These are phyloP conservation scores for Dromococcyx pavoninus DNA, from an alignment of 2,797 vertebrate species.

Conservation along the genomic window DNA sequence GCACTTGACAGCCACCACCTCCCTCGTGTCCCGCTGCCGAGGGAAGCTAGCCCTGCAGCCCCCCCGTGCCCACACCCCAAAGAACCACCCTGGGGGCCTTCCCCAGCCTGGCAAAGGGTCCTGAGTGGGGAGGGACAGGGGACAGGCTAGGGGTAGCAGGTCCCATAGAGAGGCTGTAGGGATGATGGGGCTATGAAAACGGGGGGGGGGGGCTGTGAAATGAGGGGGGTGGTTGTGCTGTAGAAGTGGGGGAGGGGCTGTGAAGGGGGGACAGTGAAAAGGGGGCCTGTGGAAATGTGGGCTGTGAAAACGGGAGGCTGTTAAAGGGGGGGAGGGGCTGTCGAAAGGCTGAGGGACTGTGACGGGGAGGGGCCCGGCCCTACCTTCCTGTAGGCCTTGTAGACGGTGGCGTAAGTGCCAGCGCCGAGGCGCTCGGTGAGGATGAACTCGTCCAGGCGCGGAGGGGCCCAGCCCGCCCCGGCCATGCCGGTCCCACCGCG, in stretches of 20 bases:
- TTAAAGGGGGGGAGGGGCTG: no score
- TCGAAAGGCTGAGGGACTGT: no score
- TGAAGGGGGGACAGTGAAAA: no score
- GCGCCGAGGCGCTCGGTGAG: conserved; percentile 92
- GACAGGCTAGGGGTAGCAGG: not conserved
- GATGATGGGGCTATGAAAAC: not conserved
- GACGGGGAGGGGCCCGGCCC: not conserved
- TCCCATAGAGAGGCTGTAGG: not conserved
- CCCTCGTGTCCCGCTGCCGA: conserved; percentile 84
- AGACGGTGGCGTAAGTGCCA: conserved; percentile 93
- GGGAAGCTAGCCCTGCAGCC: not conserved
- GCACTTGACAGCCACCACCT: conserved; percentile 95
- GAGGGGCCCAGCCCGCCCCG: conserved; percentile 83
- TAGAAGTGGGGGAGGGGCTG: no score
- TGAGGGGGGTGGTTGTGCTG: no score
- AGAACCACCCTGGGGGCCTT: not conserved
- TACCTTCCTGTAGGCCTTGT: conserved; percentile 93
- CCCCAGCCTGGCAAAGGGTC: not conserved
- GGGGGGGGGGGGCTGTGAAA: no score
- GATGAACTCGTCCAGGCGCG: conserved; percentile 88
- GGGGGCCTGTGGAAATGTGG: no score
- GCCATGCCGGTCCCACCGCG: not conserved
- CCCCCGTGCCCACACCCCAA: not conserved
- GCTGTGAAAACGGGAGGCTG: no score
- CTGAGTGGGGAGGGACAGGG: no score